Conservation (phyloP, 2,888 invertebrate genomes). For the Drosophila fulvimacula region DNA sequence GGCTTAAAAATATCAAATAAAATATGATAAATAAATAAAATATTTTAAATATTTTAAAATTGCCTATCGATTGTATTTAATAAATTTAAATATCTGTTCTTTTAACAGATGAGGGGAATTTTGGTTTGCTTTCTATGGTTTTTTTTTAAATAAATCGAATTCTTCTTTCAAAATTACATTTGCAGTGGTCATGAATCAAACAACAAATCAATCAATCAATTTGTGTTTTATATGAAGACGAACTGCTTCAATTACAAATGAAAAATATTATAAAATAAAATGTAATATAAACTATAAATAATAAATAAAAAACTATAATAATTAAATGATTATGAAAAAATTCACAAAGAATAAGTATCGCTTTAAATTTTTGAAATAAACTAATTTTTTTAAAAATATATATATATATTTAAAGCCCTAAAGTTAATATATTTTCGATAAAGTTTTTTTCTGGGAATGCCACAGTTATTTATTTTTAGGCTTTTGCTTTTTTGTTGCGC, state of each 20-base stretch:
- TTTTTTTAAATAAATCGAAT: neutral
- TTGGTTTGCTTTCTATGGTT: neutral
- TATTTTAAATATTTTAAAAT: slow-evolving; percentile 32
- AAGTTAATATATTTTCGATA: neutral
- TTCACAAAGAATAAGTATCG: too few species aligned
- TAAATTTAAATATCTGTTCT: neutral
- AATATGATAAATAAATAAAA: slow-evolving; percentile 24
- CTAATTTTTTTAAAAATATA: too few species aligned
- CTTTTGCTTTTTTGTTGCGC: slow-evolving; percentile 9
- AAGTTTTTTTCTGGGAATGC: neutral
- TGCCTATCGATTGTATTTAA: slow-evolving; percentile 29
- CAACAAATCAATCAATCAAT: neutral
- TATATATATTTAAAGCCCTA: neutral
- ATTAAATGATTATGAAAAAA: too few species aligned
- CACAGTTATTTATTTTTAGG: slow-evolving; percentile 12
- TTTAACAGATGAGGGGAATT: slow-evolving; percentile 1
- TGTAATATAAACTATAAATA: too few species aligned
- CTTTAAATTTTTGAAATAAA: too few species aligned
- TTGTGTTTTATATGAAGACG: too few species aligned
- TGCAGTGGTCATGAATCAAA: neutral
- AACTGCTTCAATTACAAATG: too few species aligned
- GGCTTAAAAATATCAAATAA: slow-evolving; percentile 13
- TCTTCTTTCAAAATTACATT: neutral
- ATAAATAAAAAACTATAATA: too few species aligned
- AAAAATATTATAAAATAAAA: too few species aligned